Evolutionary conservation across 2,113 vertebrate genomes (phyloP).

Genomic region (Cochlearius cochlearius): DNA sequence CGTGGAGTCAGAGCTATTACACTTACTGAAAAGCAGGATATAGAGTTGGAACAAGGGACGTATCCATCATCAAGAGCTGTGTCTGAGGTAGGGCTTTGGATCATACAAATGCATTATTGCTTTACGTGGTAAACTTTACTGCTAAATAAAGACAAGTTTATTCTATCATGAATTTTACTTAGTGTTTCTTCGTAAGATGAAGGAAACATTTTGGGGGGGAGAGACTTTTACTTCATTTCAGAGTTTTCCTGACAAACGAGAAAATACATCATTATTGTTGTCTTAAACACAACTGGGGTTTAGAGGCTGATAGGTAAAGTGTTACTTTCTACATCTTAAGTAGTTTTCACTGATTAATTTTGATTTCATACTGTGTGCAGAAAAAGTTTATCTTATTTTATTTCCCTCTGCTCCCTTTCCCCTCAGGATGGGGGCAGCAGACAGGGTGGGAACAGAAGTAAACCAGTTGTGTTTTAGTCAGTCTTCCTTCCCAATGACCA

Average conservation of each 20-base stretch:
- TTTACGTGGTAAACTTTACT: background rate
- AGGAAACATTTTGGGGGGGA: background rate
- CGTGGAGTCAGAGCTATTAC: background rate
- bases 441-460: background rate
- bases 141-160: slow-evolving; percentile 4
- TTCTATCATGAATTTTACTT: background rate
- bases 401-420: background rate
- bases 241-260: background rate
- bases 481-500: background rate
- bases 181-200: background rate
- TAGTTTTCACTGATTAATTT: background rate
- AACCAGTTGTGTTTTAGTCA: background rate
- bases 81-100: background rate
- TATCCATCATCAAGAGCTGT: background rate
- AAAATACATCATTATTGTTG: background rate
- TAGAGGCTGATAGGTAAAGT: background rate
- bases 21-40: slow-evolving; percentile 3
- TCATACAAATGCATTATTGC: background rate
- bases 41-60: background rate
- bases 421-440: rapidly evolving
- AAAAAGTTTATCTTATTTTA: background rate
- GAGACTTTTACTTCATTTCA: background rate
- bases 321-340: background rate
- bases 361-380: background rate
- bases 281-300: background rate